phyloP scores from a whole-genome alignment of 2,797 vertebrate genomes.

The Diplodus sargus region DNA sequence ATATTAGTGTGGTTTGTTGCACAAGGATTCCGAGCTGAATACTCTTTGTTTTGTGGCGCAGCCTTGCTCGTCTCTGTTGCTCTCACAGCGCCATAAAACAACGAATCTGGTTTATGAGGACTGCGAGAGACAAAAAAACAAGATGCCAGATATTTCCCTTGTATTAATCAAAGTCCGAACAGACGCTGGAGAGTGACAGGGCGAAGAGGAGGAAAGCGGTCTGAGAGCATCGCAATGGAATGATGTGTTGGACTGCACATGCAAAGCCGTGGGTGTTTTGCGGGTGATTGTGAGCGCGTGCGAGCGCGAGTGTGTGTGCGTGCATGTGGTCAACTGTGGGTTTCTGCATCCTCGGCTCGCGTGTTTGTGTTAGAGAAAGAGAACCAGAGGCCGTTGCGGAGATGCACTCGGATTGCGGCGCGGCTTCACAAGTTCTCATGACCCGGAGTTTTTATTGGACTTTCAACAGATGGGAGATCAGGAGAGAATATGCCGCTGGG shows the following conservation, averaged over 20 bases:
- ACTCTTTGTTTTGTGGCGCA: conserved; percentile 39
- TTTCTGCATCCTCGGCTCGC: conserved; percentile 14
- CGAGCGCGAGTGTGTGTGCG: not conserved
- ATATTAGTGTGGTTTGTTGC: conserved; percentile 58
- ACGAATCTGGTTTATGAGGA: conserved; percentile 43
- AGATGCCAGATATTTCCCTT: conserved; percentile 61
- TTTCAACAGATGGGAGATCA: conserved; percentile 54
- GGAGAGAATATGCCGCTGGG: conserved; percentile 40
- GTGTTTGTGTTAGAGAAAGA: conserved; percentile 53
- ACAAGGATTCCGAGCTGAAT: conserved; percentile 44
- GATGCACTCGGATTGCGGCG: conserved; percentile 34
- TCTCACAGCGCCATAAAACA: conserved; percentile 51
- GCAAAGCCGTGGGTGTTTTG: conserved; percentile 59
- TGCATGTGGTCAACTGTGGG: conserved; percentile 38
- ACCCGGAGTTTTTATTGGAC: conserved; percentile 67
- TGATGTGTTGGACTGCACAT: conserved; percentile 64
- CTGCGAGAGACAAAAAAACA: conserved; percentile 39
- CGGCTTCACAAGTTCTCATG: conserved; percentile 47
- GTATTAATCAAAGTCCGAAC: conserved; percentile 61
- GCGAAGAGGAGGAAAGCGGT: conserved; percentile 35
- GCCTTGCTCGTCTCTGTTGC: conserved; percentile 49
- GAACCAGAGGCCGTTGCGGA: conserved; percentile 29
- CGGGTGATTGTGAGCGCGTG: conserved; percentile 31
- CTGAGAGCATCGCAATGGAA: conserved; percentile 69
- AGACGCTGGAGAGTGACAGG: conserved; percentile 68